Evolutionary conservation across 2,888 invertebrate genomes (phyloP).

Genomic region (Agelastica alni): DNA sequence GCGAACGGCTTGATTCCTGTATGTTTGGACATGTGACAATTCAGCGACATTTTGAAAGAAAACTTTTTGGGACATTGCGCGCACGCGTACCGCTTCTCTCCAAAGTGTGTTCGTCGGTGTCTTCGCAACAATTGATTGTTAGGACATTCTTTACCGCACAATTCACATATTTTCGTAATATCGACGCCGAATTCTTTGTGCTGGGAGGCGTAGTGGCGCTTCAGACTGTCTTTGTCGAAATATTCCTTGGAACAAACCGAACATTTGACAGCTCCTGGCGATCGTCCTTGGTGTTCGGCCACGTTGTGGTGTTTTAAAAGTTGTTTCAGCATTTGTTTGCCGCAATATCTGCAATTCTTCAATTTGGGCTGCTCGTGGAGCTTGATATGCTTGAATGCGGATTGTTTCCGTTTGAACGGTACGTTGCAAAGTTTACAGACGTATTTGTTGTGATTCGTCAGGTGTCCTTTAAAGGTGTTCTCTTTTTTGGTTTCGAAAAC

Average conservation of each 20-base stretch:
- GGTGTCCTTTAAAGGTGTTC: constrained; percentile 3
- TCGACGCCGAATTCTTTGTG: constrained; percentile 34
- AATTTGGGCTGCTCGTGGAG: background rate
- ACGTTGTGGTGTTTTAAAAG: background rate
- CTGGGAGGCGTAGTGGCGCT: constrained; percentile 41
- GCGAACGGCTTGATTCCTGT: constrained; percentile 44
- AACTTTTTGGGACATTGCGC: constrained; percentile 45
- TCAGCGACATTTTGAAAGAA: constrained; percentile 45
- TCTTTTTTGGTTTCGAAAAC: constrained; percentile 1
- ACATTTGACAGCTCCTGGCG: constrained; percentile 17
- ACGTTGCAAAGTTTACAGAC: constrained; percentile 6
- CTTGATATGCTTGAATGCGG: constrained; percentile 9
- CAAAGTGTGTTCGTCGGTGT: constrained; percentile 48
- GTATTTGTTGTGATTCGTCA: constrained; percentile 2
- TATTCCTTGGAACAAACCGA: constrained; percentile 27
- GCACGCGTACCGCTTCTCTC: constrained; percentile 44
- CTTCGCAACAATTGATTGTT: constrained; percentile 37
- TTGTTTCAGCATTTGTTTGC: constrained; percentile 6
- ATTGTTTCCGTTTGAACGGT: constrained; percentile 2
- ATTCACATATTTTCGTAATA: constrained; percentile 6
- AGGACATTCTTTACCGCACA: constrained; percentile 6
- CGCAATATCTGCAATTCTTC: constrained; percentile 2
- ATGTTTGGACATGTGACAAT: constrained; percentile 39
- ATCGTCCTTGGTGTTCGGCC: background rate
- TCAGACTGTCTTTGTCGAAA: constrained; percentile 30